Evolutionary conservation across 2,797 vertebrate genomes (phyloP), one percentile per base, ranked within the genome.

Genomic region (Somateria mollissima): DNA sequence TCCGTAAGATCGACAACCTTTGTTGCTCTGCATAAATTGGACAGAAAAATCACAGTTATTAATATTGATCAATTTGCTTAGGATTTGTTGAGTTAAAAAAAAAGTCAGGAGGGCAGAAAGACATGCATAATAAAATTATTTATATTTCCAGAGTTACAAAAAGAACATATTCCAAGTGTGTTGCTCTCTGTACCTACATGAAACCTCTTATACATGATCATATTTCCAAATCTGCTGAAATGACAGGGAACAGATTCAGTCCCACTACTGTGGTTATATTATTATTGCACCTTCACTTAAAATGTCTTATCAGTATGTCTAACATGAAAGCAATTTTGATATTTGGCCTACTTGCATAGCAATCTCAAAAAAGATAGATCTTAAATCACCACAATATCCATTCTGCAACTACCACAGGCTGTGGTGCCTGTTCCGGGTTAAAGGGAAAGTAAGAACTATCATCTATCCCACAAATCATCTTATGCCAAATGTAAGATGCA

Each of bases 1-100:
- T 98, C 98, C 81, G 88, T 95, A 47, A 98, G 93, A 34, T 97
- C 96, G 8, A 92, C 87, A 60, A 98, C 97, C 61, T 97, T 98
- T 93, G 95, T 98, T 97, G 98, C 98, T 97, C 99, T 99, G 97
- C 27, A 87, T 84, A 92, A 74, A 95, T 24, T n/a, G 78, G 74
- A 94, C 1, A 93, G 32, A 83, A 87, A 84, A 85, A 47, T 11
- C 32, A 74, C 41, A 45, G 39, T 78, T 81, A 85, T 58, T 78
- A 74, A 78, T 45, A 70, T 47, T 51, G 53, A 67, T 32, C 36
- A 36, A 45, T 54, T 81, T 74, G 32, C 39, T 85, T 47, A 39
- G 21, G 18, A 47, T 47, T 34, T 76, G 20, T 24, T 25, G 20
- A 77, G 19, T 43, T 81, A 27, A 45, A 47, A 47, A 72, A 61